Conservation (phyloP, 2,113 vertebrate species). For the Chauna torquata region DNA sequence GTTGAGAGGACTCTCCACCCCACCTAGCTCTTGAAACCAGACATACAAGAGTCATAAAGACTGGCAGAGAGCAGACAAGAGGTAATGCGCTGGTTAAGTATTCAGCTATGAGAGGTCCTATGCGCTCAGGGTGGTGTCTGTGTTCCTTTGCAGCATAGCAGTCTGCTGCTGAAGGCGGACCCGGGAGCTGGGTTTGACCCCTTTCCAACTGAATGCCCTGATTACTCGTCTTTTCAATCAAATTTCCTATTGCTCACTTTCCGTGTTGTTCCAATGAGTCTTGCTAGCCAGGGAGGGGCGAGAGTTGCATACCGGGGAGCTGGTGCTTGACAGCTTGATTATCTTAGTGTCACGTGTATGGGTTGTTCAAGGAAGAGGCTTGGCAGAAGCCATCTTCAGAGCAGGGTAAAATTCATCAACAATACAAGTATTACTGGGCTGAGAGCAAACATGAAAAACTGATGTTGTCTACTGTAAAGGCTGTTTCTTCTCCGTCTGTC, state of each 20-base stretch:
- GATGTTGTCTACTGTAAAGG: not conserved
- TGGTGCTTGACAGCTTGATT: not conserved
- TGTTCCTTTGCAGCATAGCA: not conserved
- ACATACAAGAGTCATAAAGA: not conserved
- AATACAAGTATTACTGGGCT: not conserved
- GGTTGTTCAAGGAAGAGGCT: not conserved
- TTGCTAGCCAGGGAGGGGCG: not conserved
- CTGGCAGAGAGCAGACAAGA: not conserved
- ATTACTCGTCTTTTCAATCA: not conserved
- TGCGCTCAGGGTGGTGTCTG: not conserved
- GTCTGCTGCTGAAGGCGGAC: not conserved
- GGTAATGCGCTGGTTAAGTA: not conserved
- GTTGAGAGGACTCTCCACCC: not conserved
- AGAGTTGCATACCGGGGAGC: not conserved
- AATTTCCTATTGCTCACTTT: not conserved
- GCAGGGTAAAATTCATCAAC: not conserved
- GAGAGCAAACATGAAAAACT: not conserved
- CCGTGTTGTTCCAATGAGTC: not conserved
- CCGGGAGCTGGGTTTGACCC: not conserved
- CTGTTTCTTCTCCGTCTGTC: not conserved
- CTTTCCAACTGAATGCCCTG: not conserved
- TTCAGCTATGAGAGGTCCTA: not conserved
- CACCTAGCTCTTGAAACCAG: not conserved
- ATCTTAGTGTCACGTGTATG: not conserved
- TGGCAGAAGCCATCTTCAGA: not conserved